Conservation (phyloP, 2,113 vertebrate species). For the Psettodes erumei region DNA sequence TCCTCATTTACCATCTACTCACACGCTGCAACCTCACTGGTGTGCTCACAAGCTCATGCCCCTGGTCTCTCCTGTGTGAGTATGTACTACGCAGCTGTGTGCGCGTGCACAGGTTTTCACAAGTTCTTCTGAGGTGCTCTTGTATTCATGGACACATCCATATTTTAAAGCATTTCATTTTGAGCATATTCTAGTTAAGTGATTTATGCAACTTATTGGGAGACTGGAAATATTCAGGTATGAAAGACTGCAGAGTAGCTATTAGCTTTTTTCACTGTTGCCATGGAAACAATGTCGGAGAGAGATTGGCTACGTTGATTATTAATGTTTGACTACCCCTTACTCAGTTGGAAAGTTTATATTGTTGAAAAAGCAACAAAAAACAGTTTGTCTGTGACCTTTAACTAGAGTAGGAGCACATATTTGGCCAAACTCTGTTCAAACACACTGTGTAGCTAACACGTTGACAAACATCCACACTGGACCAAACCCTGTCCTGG, state of each 20-base stretch:
- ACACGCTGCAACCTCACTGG: slow-evolving; percentile 13
- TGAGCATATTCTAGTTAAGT: slow-evolving; percentile 49
- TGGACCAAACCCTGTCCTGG: slow-evolving; percentile 12
- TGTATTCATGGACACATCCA: slow-evolving; percentile 21
- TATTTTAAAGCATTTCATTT: slow-evolving; percentile 53
- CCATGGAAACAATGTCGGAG: slow-evolving; percentile 61
- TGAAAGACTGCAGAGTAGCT: slow-evolving; percentile 42
- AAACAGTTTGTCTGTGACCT: slow-evolving; percentile 35
- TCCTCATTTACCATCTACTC: slow-evolving; percentile 25
- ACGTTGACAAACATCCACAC: slow-evolving; percentile 42
- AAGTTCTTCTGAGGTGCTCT: slow-evolving; percentile 17
- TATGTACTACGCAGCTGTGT: slow-evolving; percentile 17
- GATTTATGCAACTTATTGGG: slow-evolving; percentile 53
- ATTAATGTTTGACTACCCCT: slow-evolving; percentile 49
- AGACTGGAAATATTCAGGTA: slow-evolving; percentile 53
- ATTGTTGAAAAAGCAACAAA: slow-evolving; percentile 10
- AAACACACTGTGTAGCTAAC: slow-evolving; percentile 43
- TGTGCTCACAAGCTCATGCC: not conserved
- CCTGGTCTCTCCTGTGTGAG: slow-evolving; percentile 11
- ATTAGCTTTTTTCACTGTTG: slow-evolving; percentile 53
- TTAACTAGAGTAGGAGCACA: slow-evolving; percentile 35
- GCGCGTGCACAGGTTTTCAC: not conserved
- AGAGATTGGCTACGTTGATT: slow-evolving; percentile 53
- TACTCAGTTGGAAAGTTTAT: slow-evolving; percentile 33
- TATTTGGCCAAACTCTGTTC: slow-evolving; percentile 56